phyloP scores from a whole-genome alignment of 2,797 vertebrate species.

The Sphenopsis melanotis region DNA sequence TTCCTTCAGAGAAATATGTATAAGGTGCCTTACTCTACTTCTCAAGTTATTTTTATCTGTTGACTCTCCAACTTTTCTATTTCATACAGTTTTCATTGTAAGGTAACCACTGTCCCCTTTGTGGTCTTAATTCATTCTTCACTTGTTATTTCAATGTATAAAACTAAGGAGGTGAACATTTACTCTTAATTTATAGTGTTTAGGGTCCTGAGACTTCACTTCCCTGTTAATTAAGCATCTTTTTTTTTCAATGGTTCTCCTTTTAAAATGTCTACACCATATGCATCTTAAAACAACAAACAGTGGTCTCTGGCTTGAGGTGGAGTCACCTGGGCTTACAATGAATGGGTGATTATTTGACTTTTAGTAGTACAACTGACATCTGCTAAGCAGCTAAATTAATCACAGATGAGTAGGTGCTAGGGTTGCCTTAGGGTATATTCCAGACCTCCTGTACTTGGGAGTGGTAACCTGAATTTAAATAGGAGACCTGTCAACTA shows the following conservation, averaged over 20 bases:
- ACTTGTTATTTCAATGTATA: neutral
- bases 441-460: neutral
- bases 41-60: neutral
- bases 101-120: neutral
- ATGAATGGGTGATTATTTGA: neutral
- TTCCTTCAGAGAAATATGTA: neutral
- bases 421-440: neutral
- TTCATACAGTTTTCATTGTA: neutral
- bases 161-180: neutral
- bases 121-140: neutral
- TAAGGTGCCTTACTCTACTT: neutral
- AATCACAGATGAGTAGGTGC: neutral
- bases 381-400: neutral
- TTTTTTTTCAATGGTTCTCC: neutral
- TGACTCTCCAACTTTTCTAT: neutral
- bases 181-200: neutral
- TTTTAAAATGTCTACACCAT: neutral
- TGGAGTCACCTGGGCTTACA: neutral
- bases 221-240: neutral
- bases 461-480: slow-evolving; percentile 1
- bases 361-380: neutral
- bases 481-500: neutral
- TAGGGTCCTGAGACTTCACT: neutral
- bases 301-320: neutral
- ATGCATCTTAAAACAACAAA: neutral